phyloP scores from a whole-genome alignment of 23 tunicate species.

The Halocynthia roretzi region DNA sequence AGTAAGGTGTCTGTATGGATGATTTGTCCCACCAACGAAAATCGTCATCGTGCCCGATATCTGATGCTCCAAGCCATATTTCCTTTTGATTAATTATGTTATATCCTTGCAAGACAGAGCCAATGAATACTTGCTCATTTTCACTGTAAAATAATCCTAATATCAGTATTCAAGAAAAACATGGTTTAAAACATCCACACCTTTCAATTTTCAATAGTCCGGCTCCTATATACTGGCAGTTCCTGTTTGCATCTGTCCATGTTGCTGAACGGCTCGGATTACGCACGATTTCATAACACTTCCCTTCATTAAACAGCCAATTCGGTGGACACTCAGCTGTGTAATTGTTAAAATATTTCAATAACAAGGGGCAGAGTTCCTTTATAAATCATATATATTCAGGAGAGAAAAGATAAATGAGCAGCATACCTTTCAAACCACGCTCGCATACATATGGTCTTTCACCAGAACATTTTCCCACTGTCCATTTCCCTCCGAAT shows the following conservation, averaged over 20 bases:
- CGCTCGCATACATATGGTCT: conserved; percentile 60
- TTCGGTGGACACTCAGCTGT: conserved; percentile 65
- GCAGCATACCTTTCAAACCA: conserved; percentile 52
- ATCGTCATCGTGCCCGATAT: conserved; percentile 60
- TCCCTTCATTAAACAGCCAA: conserved; percentile 56
- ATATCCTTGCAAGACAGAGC: conserved; percentile 38
- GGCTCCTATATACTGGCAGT: conserved; percentile 56
- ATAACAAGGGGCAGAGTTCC: not conserved
- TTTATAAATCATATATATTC: not conserved
- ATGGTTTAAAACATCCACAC: conserved; percentile 17
- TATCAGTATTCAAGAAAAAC: not conserved
- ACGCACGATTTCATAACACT: conserved; percentile 78
- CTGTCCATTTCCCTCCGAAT: conserved; percentile 25
- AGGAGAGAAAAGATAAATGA: not conserved
- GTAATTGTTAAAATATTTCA: not conserved
- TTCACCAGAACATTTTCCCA: conserved; percentile 38
- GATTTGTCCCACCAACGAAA: conserved; percentile 67
- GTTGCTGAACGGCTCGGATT: conserved; percentile 39
- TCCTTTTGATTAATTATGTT: conserved; percentile 26
- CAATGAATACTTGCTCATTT: conserved; percentile 34
- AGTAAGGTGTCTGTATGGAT: conserved; percentile 24
- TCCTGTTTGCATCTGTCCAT: conserved; percentile 60
- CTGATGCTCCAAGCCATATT: conserved; percentile 65
- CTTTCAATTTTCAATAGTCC: conserved; percentile 59
- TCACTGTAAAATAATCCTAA: not conserved